These are phyloP conservation scores for Lepidocyrtoides sp. DNA, from an alignment of 2,888 invertebrate genomes.

Conservation along the genomic window DNA sequence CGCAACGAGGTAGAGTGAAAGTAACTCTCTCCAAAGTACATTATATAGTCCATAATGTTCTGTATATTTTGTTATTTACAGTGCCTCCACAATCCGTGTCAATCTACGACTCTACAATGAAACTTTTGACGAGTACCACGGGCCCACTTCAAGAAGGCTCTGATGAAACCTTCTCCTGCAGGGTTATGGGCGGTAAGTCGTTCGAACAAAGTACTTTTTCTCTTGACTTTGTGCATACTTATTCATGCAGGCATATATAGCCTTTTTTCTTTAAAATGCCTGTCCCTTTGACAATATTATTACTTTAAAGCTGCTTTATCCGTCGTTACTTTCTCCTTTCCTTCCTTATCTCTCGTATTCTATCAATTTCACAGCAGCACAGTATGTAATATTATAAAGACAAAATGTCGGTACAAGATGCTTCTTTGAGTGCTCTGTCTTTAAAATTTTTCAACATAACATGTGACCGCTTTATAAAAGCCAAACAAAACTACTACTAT, in stretches of 20 bases:
- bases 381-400: neutral
- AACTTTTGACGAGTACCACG: constrained; percentile 93
- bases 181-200: constrained; percentile 94
- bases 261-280: constrained; percentile 10
- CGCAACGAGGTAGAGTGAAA: neutral
- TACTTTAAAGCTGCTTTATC: neutral
- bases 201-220: constrained; percentile 54
- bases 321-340: too few species aligned
- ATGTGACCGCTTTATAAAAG: constrained; percentile 15
- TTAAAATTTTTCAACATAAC: neutral
- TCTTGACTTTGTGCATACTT: constrained; percentile 2
- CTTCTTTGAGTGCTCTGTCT: neutral
- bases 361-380: too few species aligned
- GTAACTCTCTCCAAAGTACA: neutral
- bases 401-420: neutral
- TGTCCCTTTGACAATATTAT: neutral
- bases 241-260: too few species aligned
- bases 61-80: constrained; percentile 88
- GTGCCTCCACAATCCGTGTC: constrained; percentile 96
- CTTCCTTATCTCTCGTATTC: neutral
- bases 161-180: constrained; percentile 94
- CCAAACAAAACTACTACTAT: constrained; percentile 40
- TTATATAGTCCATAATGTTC: constrained; percentile 11
- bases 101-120: constrained; percentile 94
- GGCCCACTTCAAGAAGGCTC: constrained; percentile 96